These are phyloP conservation scores for Odobenus rosmarus DNA, from an alignment of 2,113 vertebrate species.

Conservation along the genomic window DNA sequence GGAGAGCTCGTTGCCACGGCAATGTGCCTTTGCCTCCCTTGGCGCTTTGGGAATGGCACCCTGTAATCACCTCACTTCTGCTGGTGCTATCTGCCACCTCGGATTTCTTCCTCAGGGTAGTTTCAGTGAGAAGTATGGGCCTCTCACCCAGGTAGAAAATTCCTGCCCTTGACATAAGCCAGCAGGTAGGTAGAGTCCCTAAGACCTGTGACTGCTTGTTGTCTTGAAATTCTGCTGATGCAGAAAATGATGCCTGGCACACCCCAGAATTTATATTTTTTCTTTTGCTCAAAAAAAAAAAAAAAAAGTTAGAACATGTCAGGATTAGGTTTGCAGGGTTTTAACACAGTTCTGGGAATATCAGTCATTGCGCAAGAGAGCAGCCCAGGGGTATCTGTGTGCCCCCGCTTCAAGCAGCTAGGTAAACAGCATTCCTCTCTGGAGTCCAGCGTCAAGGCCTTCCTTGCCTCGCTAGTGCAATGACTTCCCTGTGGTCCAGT, in stretches of 20 bases:
- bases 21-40: not conserved
- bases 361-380: not conserved
- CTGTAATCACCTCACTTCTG: not conserved
- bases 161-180: conserved; percentile 5
- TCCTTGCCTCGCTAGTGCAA: not conserved
- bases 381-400: not conserved
- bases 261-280: not conserved
- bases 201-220: conserved; percentile 1
- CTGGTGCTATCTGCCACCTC: not conserved
- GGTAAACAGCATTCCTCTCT: not conserved
- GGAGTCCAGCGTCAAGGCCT: not conserved
- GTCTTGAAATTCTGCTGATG: conserved; percentile 11
- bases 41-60: not conserved
- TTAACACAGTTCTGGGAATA: not conserved
- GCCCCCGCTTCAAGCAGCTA: not conserved
- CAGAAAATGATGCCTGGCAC: not conserved
- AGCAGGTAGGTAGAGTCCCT: conserved; percentile 39
- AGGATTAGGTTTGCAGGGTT: not conserved
- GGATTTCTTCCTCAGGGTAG: not conserved
- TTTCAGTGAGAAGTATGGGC: not conserved
- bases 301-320: not conserved
- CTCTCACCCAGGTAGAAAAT: conserved; percentile 58
- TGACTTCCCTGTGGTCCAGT: not conserved
- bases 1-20: not conserved
- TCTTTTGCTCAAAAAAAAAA: not conserved